Percentiles rank a stretch among this genome's conserved stretches.
phyloP scores from a whole-genome alignment of 2,113 vertebrate genomes.

The Sula dactylatra region DNA sequence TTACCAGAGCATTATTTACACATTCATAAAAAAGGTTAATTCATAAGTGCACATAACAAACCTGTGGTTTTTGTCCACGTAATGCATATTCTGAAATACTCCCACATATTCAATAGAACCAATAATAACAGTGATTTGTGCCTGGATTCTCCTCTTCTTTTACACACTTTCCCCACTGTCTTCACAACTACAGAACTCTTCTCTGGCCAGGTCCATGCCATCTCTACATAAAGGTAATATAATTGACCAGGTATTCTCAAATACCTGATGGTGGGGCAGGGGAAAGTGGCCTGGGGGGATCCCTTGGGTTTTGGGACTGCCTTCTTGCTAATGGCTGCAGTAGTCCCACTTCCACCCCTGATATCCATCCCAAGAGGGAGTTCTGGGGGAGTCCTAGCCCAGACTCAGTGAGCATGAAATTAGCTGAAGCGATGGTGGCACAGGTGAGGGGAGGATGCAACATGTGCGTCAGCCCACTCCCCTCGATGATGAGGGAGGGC shows the following conservation, averaged over 20 bases:
- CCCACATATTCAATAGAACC: background rate
- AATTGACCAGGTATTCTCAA: background rate
- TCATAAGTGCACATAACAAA: background rate
- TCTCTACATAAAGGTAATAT: background rate
- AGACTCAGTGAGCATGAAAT: background rate
- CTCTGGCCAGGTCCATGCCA: background rate
- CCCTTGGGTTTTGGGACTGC: background rate
- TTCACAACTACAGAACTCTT: background rate
- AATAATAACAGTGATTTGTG: background rate
- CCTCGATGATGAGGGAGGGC: background rate
- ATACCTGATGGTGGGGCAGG: background rate
- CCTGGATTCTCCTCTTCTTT: background rate
- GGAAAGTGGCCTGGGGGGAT: background rate
- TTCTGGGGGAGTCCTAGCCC: background rate
- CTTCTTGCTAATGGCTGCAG: background rate
- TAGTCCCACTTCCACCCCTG: background rate
- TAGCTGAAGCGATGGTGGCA: background rate
- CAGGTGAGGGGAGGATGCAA: background rate
- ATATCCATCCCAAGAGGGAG: background rate
- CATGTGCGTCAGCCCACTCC: fast-evolving
- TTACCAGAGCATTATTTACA: background rate
- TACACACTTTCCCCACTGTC: background rate
- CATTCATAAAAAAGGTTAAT: background rate
- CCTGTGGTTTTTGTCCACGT: fast-evolving
- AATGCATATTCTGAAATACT: background rate